Conservation (phyloP, 2,888 invertebrate genomes). For the Didymodactylos carnosus region DNA sequence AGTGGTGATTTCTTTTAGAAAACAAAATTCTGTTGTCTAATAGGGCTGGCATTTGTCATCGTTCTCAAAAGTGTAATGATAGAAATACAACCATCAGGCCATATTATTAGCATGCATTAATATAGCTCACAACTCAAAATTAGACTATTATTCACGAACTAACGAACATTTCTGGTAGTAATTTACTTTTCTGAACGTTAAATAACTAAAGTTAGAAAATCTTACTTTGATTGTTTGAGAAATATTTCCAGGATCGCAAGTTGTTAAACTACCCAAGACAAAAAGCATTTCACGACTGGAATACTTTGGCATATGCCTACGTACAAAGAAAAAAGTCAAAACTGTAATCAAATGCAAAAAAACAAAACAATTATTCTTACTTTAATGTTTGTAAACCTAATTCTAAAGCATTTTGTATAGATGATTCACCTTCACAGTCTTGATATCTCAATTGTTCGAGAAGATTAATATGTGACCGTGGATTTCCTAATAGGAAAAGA, state of each 20-base stretch:
- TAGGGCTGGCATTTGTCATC: too few relatives aligned
- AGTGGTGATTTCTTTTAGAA: too few relatives aligned
- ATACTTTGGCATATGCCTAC: conserved; percentile 63
- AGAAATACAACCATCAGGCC: too few relatives aligned
- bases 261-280: conserved; percentile 75
- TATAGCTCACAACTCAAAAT: too few relatives aligned
- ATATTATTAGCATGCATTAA: too few relatives aligned
- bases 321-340: background rate
- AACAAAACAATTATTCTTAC: conserved; percentile 20
- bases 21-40: too few relatives aligned
- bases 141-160: too few relatives aligned
- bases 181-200: conserved; percentile 16
- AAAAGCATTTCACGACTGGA: conserved; percentile 79
- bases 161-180: background rate
- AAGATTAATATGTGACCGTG: conserved; percentile 33
- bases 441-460: conserved; percentile 41
- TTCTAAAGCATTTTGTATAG: conserved; percentile 80
- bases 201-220: conserved; percentile 20
- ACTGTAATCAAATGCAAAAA: conserved; percentile 1
- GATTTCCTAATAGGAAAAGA: conserved; percentile 31
- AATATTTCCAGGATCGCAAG: conserved; percentile 88
- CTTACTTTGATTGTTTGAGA: conserved; percentile 55
- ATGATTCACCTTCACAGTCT: conserved; percentile 68
- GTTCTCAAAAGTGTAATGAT: too few relatives aligned
- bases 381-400: conserved; percentile 61